These are phyloP conservation scores for Nerophis lumbriciformis DNA, from an alignment of 2,113 vertebrate genomes.

Conservation along the genomic window DNA sequence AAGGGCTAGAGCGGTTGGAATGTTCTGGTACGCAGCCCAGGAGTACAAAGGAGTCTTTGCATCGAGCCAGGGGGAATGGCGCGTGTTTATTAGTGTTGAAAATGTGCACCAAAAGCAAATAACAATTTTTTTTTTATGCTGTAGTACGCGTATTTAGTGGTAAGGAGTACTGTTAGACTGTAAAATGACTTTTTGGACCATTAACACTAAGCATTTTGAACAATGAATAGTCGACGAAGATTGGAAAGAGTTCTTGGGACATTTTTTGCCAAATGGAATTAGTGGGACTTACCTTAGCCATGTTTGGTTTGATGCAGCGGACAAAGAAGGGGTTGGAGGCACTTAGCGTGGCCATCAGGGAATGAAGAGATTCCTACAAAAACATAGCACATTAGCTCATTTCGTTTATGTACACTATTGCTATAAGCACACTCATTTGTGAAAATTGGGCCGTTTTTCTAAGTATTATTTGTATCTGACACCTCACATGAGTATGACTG, in stretches of 20 bases:
- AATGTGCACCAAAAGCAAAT: constrained; percentile 10
- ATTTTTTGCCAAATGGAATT: constrained; percentile 31
- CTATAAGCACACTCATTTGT: not conserved
- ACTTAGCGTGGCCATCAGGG: constrained; percentile 86
- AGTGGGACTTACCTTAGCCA: constrained; percentile 78
- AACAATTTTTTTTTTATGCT: constrained; percentile 15
- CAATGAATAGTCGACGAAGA: constrained; percentile 48
- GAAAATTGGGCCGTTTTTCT: too few species aligned
- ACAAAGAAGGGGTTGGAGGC: constrained; percentile 90
- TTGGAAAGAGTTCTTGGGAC: constrained; percentile 34
- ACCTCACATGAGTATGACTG: too few species aligned
- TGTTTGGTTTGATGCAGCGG: constrained; percentile 92
- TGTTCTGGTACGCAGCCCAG: constrained; percentile 45
- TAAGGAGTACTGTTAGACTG: constrained; percentile 2
- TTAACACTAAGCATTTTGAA: constrained; percentile 28
- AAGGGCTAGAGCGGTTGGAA: constrained; percentile 54
- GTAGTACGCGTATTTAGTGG: not conserved
- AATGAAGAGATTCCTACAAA: constrained; percentile 86
- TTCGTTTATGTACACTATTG: not conserved
- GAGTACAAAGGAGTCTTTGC: constrained; percentile 48
- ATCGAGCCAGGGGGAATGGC: not conserved
- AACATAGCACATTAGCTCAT: constrained; percentile 1
- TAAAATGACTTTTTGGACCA: constrained; percentile 24
- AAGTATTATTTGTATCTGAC: too few species aligned
- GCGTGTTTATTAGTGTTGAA: constrained; percentile 16